Percentiles rank a stretch among this genome's conserved stretches.
Conservation (phyloP, 53 echinoderm and acorn worm species). For the Henricia sp. region DNA sequence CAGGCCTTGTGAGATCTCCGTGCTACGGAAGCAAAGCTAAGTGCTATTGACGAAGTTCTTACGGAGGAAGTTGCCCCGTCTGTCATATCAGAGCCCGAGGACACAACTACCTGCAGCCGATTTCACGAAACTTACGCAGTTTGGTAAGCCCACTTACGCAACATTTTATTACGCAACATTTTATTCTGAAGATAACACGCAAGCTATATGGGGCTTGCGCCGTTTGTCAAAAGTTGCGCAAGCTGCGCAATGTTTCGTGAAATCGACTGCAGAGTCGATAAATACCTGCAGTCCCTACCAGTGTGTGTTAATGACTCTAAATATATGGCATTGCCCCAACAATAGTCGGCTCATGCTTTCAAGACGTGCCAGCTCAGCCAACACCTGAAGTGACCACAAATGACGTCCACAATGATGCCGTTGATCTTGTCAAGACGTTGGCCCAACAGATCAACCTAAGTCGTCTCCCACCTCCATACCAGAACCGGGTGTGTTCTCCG, state of each 20-base stretch:
- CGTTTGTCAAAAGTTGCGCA: too few relatives aligned
- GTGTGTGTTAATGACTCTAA: not conserved
- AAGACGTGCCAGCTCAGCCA: too few relatives aligned
- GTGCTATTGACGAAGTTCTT: not conserved
- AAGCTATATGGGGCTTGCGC: too few relatives aligned
- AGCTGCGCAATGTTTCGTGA: too few relatives aligned
- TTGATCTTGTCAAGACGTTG: conserved; percentile 26
- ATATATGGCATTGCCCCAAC: too few relatives aligned
- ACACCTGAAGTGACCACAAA: too few relatives aligned
- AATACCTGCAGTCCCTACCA: not conserved
- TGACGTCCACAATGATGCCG: not conserved
- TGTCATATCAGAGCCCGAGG: not conserved
- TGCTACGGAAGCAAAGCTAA: not conserved
- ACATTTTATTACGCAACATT: too few relatives aligned
- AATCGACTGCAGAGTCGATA: too few relatives aligned
- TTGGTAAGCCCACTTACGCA: too few relatives aligned
- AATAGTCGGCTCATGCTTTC: too few relatives aligned
- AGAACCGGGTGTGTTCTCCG: conserved; percentile 58
- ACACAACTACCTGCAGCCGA: not conserved
- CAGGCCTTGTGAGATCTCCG: not conserved
- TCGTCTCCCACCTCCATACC: conserved; percentile 60
- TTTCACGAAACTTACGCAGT: too few relatives aligned
- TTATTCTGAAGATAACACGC: too few relatives aligned
- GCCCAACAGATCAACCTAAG: conserved; percentile 22
- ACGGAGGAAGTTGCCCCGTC: not conserved